Evolutionary conservation across 2,797 vertebrate genomes (phyloP), one percentile per base, ranked within the genome.

Genomic region (Schizothorax lantsangensis): DNA sequence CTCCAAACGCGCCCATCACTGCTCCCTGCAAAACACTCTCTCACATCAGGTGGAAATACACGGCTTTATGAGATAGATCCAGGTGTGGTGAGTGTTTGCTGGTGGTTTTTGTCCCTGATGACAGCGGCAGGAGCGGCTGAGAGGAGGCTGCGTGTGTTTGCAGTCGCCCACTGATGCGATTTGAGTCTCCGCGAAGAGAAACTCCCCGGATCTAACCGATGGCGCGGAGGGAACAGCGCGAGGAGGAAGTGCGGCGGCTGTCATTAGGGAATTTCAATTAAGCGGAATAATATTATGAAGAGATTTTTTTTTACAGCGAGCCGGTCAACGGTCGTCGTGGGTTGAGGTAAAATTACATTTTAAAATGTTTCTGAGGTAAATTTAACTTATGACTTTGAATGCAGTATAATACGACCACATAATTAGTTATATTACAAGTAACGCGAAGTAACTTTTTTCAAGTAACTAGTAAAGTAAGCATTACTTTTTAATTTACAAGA

Each of bases 1-100:
- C 91, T 88, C 95, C 93, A 91, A 97, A 96, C 95, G 95, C 95
- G 93, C 96, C 96, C 96, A 97, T 97, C 88, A 92, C 93, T 93
- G 91, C 84, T 88, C 90, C 89, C 91, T 84, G 75, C 88, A 88
- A 84, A 83, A 84, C 89, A 79, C 85, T 88, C 89, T 92, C 92
- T 96, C 93, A 95, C 96, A 96, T 96, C 87, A 89, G 94, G 92
- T 94, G 93, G 66, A 90, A 83, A 90, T 79, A 72, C 78, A 86
- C 83, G 87, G 87, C 78, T 87, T 79, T 71, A 17, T 74, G 47
- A 79, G 83, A 86, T 84, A 52, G 89, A 93, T 94, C 94, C 94
- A 91, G 92, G 77, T 88, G 89, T 93, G 84, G 89, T 86, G 90
- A 85, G 78, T 88, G 88, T 89, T 71, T 92, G 84, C 88, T 87